Evolutionary conservation across 2,888 invertebrate species (phyloP).

Genomic region (Liodrosophila aerea): DNA sequence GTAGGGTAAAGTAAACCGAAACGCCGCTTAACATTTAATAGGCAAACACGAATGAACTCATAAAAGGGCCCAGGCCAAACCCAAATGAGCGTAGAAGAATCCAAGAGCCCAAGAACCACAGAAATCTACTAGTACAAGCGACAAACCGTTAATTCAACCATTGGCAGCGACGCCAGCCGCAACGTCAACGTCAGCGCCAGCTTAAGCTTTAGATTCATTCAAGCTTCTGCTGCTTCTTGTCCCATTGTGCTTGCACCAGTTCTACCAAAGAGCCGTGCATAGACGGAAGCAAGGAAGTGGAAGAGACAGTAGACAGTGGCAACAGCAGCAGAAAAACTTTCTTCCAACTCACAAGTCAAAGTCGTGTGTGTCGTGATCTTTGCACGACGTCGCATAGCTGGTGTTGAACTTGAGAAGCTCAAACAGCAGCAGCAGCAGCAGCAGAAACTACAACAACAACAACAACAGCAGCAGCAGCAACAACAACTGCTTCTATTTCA

Average conservation of each 20-base stretch:
- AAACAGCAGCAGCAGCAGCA: constrained; percentile 23
- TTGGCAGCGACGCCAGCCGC: constrained; percentile 22
- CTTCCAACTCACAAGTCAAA: constrained; percentile 49
- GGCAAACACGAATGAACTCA: constrained; percentile 64
- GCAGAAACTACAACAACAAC: no score
- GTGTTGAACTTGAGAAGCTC: constrained; percentile 61
- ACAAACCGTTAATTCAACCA: constrained; percentile 65
- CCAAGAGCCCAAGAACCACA: constrained; percentile 13
- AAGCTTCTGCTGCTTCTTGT: constrained; percentile 11
- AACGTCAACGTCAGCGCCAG: constrained; percentile 3
- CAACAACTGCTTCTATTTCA: constrained; percentile 69
- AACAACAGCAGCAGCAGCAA: constrained; percentile 25
- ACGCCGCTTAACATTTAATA: constrained; percentile 49
- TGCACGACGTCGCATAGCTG: constrained; percentile 51
- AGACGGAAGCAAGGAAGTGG: constrained; percentile 37
- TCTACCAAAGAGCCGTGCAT: constrained; percentile 36
- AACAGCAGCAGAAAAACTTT: constrained; percentile 62
- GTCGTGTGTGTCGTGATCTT: constrained; percentile 62
- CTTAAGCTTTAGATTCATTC: constrained; percentile 9
- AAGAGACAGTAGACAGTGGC: no score
- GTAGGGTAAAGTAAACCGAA: constrained; percentile 35
- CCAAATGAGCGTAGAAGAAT: constrained; percentile 68
- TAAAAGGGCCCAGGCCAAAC: constrained; percentile 59
- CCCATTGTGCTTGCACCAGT: constrained; percentile 50
- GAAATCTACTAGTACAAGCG: constrained; percentile 1